A percentile compares a stretch with the other conserved stretches of the same genome.
These are phyloP conservation scores for Leuciscus waleckii DNA, from an alignment of 2,797 vertebrate genomes.

Conservation along the genomic window DNA sequence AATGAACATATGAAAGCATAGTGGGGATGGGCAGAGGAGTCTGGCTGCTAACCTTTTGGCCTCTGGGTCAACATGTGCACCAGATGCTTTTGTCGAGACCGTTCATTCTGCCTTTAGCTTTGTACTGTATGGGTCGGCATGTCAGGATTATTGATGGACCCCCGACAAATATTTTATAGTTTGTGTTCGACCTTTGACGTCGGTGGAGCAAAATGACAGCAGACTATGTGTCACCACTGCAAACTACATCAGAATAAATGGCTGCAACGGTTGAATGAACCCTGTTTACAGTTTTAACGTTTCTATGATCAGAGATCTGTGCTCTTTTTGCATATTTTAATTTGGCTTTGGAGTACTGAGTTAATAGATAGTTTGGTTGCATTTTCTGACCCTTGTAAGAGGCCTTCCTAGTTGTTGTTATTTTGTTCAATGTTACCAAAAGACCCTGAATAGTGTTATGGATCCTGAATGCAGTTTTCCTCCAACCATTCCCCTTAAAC, in stretches of 20 bases:
- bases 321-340: neutral
- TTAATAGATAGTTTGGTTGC: neutral
- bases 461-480: constrained; percentile 32
- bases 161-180: constrained; percentile 81
- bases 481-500: constrained; percentile 33
- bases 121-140: constrained; percentile 82
- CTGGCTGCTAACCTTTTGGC: constrained; percentile 81
- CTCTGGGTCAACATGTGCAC: constrained; percentile 75
- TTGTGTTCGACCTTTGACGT: constrained; percentile 80
- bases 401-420: neutral
- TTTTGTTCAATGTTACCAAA: constrained; percentile 27
- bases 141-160: constrained; percentile 80
- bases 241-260: constrained; percentile 29
- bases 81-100: constrained; percentile 60
- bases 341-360: neutral
- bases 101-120: constrained; percentile 63
- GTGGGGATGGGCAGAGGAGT: constrained; percentile 68
- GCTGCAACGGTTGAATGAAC: neutral
- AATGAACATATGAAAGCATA: constrained; percentile 78
- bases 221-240: constrained; percentile 27
- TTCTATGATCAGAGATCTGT: constrained; percentile 27
- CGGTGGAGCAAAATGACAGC: constrained; percentile 70
- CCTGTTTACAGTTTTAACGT: constrained; percentile 1
- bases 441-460: constrained; percentile 11
- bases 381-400: constrained; percentile 13